Conservation (phyloP, 1,140 invertebrate genomes). For the Gyrodactylus bullatarudis region DNA sequence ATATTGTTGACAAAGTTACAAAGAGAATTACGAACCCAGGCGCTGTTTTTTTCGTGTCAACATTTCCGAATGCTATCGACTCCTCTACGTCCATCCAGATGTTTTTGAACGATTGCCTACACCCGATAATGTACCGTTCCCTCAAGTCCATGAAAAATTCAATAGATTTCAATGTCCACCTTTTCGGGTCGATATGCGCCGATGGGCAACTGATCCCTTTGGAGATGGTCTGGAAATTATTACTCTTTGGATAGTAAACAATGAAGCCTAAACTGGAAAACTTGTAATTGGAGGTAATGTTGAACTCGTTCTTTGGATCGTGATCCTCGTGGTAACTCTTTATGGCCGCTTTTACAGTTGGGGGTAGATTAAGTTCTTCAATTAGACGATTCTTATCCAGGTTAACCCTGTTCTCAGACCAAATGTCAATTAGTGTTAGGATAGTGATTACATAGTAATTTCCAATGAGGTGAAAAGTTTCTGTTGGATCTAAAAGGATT, state of each 20-base stretch:
- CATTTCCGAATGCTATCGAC: background rate
- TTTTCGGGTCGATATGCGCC: background rate
- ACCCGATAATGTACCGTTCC: background rate
- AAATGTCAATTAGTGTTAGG: background rate
- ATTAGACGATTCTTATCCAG: background rate
- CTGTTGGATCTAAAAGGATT: background rate
- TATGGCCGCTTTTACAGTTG: background rate
- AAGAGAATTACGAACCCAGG: background rate
- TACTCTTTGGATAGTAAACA: background rate
- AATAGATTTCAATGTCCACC: background rate
- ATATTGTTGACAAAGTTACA: background rate
- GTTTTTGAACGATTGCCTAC: background rate
- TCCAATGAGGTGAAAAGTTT: background rate
- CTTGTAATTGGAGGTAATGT: background rate
- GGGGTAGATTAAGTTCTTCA: background rate
- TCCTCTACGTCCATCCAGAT: background rate
- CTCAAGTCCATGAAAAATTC: background rate
- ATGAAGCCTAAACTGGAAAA: background rate
- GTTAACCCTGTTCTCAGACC: background rate
- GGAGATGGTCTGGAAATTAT: background rate
- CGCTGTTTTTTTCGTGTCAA: background rate
- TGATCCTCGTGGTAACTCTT: background rate
- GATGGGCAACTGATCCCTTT: background rate
- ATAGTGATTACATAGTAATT: background rate
- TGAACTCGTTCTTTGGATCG: background rate